Evolutionary conservation across 1,140 invertebrate genomes (phyloP).

Genomic region (Euschistus heros): DNA sequence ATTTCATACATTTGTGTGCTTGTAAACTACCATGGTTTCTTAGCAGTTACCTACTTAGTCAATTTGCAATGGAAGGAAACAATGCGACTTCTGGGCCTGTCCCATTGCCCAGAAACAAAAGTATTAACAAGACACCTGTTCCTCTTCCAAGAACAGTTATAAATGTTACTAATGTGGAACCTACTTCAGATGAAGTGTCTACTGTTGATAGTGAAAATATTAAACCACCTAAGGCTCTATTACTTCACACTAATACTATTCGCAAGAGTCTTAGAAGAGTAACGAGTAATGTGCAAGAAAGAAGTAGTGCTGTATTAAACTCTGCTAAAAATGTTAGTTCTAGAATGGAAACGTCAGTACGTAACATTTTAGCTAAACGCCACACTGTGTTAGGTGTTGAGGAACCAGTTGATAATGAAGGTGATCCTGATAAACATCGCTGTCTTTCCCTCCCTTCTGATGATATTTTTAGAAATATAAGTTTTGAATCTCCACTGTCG

Average conservation of each 20-base stretch:
- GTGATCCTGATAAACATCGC: constrained; percentile 29
- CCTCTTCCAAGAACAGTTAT: constrained; percentile 7
- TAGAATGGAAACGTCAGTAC: constrained; percentile 29
- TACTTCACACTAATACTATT: constrained; percentile 23
- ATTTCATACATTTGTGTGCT: too few relatives aligned
- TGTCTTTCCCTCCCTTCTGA: constrained; percentile 37
- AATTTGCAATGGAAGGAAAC: not conserved
- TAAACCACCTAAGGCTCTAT: not conserved
- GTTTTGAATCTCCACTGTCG: constrained; percentile 38
- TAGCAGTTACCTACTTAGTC: too few relatives aligned
- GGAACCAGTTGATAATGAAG: constrained; percentile 6
- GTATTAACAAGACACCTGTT: constrained; percentile 13
- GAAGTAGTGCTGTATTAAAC: constrained; percentile 29
- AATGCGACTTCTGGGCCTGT: not conserved
- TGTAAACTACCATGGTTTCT: too few relatives aligned
- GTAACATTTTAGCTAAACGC: constrained; percentile 29
- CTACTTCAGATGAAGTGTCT: not conserved
- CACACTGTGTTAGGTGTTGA: constrained; percentile 13
- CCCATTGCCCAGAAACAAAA: constrained; percentile 6
- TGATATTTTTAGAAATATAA: constrained; percentile 39
- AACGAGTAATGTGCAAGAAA: constrained; percentile 29
- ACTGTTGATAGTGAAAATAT: not conserved
- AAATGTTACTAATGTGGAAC: not conserved
- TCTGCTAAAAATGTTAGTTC: constrained; percentile 30
- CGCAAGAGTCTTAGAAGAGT: constrained; percentile 26